These are phyloP conservation scores for Deladenus siricidicola DNA, from an alignment of 2,888 invertebrate genomes.

Conservation along the genomic window DNA sequence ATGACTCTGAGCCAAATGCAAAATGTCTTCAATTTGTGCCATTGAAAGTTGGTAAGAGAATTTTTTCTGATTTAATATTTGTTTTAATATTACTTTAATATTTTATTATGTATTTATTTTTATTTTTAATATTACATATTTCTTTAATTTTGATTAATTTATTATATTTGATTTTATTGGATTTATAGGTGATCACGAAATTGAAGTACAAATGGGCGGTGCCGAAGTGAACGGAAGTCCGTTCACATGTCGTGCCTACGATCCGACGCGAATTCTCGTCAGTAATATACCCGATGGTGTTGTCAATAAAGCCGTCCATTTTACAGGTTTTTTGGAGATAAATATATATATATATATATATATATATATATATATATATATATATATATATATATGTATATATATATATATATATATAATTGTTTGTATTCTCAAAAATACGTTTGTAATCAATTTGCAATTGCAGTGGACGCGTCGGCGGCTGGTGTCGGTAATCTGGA, in stretches of 20 bases:
- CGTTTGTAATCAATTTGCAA: not conserved
- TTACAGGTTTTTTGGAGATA: slow-evolving; percentile 69
- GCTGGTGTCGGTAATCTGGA: slow-evolving; percentile 97
- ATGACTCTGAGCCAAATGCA: slow-evolving; percentile 25
- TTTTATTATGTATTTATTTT: no score
- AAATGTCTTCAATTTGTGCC: slow-evolving; percentile 73
- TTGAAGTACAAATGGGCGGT: slow-evolving; percentile 54
- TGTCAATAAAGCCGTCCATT: slow-evolving; percentile 83
- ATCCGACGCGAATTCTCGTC: slow-evolving; percentile 69
- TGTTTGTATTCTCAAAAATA: not conserved
- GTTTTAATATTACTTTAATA: no score
- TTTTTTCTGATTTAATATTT: no score
- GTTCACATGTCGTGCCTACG: slow-evolving; percentile 73
- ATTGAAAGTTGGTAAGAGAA: slow-evolving; percentile 63
- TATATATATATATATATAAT: not conserved
- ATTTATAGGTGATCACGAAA: slow-evolving; percentile 63
- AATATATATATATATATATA: no score
- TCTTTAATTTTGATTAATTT: no score
- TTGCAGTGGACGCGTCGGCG: slow-evolving; percentile 78
- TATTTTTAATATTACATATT: no score
- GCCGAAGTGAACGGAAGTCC: slow-evolving; percentile 69
- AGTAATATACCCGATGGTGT: slow-evolving; percentile 71
- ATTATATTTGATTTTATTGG: slow-evolving; percentile 57
- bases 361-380: no score
- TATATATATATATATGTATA: not conserved